Evolutionary conservation across 2,113 vertebrate genomes (phyloP).

Genomic region (Microcebus tavaratra): DNA sequence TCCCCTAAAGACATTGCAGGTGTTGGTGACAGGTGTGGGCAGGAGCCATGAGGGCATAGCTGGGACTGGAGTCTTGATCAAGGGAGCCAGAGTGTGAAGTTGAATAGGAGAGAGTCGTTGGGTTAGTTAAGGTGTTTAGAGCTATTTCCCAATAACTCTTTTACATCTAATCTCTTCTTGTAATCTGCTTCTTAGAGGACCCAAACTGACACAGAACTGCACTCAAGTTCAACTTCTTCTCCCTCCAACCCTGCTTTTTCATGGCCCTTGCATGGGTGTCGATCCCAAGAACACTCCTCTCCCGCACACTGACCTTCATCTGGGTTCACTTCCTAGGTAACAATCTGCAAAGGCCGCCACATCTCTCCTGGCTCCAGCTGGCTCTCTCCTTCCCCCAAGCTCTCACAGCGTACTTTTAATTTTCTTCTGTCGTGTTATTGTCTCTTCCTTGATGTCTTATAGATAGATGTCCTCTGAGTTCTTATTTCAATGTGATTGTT

Average conservation of each 20-base stretch:
- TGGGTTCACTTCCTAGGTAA: accelerated
- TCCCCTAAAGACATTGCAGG: background rate
- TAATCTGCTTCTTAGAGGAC: background rate
- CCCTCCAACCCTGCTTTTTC: no score
- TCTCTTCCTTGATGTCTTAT: background rate
- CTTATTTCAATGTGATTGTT: background rate
- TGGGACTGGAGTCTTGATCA: background rate
- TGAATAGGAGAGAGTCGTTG: background rate
- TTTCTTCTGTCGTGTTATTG: background rate
- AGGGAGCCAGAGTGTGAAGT: background rate
- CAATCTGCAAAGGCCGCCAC: background rate
- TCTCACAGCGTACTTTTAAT: background rate
- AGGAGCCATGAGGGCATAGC: no score
- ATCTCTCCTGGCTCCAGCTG: accelerated
- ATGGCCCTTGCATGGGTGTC: accelerated
- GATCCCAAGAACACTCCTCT: background rate
- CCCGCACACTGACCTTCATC: accelerated
- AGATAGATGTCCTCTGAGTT: background rate
- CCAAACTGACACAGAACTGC: no score
- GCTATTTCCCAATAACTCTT: background rate
- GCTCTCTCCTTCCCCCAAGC: background rate
- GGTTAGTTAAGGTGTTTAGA: background rate
- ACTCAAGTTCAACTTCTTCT: background rate
- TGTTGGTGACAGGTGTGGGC: no score
- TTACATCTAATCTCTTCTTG: background rate